Base-by-base conservation (phyloP, 2,797 vertebrate species). In the Meriones psammophilus region DNA sequence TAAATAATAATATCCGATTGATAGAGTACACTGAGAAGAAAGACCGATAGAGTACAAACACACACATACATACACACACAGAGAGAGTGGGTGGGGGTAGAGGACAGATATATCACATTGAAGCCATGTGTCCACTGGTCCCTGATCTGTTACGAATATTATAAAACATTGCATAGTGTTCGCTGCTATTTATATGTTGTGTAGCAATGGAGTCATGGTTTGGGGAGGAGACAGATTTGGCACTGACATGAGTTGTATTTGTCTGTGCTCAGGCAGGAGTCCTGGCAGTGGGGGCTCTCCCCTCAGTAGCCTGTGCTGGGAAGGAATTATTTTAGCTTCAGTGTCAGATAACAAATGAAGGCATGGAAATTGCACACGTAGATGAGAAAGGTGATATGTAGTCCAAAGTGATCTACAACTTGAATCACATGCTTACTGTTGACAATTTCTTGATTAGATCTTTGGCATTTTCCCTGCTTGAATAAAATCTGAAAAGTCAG, bases 341-440 rank as follows among this genome's bases (percentile, higher is more conserved):
- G 1, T 93, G 94, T 42, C 94, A 94, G 89, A 87, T 77, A 93
- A 81, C 83, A 96, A 93, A 92, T 78, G 94, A 92, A 88, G 9
- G 8, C 30, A 80, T 88, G 80, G 86, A 92, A 88, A 90, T 87
- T 95, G 77, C 90, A 91, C 10, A 83, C 33, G 28, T 22, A 85
- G 62, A 93, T 93, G 77, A 96, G 94, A 71, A 97, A 60, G 56
- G 39, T 81, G 39, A 87, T 54, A 58, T 50, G 94, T 86, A 94
- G 95, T 96, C 91, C 81, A 69, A 90, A 92, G 77, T 95, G 96
- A 93, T 91, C 92, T 95, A 94, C 84, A 62, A 22, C 56, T 79
- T 69, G 22, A 94, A 50, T 87, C 69, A 87, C 85, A 69, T 46
- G 33, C 62, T 77, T 92, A 87, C 56, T 95, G 88, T 74, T 91